Evolutionary conservation across 1,140 invertebrate species (phyloP).

Genomic region (Polyergus mexicanus): DNA sequence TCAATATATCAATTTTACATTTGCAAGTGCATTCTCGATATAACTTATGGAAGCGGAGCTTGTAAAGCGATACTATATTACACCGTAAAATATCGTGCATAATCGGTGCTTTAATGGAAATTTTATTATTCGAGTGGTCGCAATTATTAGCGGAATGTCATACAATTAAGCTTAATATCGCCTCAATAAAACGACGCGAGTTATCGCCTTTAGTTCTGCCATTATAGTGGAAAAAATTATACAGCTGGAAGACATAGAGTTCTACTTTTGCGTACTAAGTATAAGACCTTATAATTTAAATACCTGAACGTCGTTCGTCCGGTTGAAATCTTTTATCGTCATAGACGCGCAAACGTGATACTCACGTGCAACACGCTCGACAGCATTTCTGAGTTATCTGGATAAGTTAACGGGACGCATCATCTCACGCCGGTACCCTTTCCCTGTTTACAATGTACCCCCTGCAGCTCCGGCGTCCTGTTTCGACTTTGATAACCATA

Average conservation of each 20-base stretch:
- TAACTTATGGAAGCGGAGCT: conserved; percentile 15
- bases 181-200: conserved; percentile 31
- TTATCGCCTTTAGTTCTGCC: conserved; percentile 41
- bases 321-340: conserved; percentile 52
- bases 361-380: conserved; percentile 68
- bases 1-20: background rate
- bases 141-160: conserved; percentile 22
- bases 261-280: background rate
- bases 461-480: conserved; percentile 65
- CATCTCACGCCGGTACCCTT: conserved; percentile 70
- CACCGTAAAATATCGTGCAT: conserved; percentile 5
- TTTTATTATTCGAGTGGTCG: background rate
- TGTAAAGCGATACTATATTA: background rate
- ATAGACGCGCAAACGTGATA: conserved; percentile 41
- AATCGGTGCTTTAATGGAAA: conserved; percentile 22
- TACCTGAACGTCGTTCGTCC: conserved; percentile 36
- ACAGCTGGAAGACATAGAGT: conserved; percentile 19
- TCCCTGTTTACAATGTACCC: conserved; percentile 67
- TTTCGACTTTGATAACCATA: conserved; percentile 75
- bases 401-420: conserved; percentile 75
- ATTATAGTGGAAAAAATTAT: conserved; percentile 26
- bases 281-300: conserved; percentile 34
- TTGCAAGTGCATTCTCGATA: background rate
- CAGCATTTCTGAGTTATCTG: conserved; percentile 78
- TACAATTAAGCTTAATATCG: conserved; percentile 37